A percentile compares a stretch with the other conserved stretches of the same genome.
These are phyloP conservation scores for Drosophila dunni DNA, from an alignment of 1,140 invertebrate genomes.

Conservation along the genomic window DNA sequence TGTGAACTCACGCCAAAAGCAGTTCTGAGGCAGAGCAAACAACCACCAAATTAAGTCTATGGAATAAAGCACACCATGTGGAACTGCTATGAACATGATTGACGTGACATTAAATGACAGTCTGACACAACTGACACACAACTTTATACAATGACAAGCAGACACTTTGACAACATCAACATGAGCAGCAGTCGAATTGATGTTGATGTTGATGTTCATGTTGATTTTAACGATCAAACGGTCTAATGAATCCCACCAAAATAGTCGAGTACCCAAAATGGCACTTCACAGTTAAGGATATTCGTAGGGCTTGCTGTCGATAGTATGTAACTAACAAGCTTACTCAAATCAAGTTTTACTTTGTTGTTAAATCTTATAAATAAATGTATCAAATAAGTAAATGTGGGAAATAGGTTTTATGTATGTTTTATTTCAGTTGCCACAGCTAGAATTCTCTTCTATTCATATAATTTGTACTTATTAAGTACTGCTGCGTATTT, in stretches of 20 bases:
- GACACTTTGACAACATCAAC: slow-evolving; percentile 39
- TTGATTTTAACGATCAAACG: slow-evolving; percentile 30
- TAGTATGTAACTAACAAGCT: neutral
- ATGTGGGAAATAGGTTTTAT: too few species aligned
- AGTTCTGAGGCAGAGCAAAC: slow-evolving; percentile 36
- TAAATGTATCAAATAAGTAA: too few species aligned
- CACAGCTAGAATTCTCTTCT: too few species aligned
- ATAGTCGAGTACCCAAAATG: slow-evolving; percentile 19
- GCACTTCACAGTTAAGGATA: neutral
- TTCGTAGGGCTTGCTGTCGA: neutral
- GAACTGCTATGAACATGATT: slow-evolving; percentile 67
- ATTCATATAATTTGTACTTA: too few species aligned
- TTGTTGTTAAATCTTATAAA: too few species aligned
- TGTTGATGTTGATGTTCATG: neutral
- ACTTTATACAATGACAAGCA: slow-evolving; percentile 49
- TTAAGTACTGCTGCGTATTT: too few species aligned
- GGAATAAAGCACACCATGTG: slow-evolving; percentile 48
- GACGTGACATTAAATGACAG: slow-evolving; percentile 77
- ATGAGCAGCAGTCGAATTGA: slow-evolving; percentile 17
- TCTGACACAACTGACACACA: slow-evolving; percentile 45
- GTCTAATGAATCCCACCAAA: slow-evolving; percentile 53
- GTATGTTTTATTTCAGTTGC: too few species aligned
- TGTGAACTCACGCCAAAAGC: neutral
- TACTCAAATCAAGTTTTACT: too few species aligned
- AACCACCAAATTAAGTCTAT: slow-evolving; percentile 47